phyloP scores from a whole-genome alignment of 2,113 vertebrate genomes.

The Rhinichthys klamathensis region DNA sequence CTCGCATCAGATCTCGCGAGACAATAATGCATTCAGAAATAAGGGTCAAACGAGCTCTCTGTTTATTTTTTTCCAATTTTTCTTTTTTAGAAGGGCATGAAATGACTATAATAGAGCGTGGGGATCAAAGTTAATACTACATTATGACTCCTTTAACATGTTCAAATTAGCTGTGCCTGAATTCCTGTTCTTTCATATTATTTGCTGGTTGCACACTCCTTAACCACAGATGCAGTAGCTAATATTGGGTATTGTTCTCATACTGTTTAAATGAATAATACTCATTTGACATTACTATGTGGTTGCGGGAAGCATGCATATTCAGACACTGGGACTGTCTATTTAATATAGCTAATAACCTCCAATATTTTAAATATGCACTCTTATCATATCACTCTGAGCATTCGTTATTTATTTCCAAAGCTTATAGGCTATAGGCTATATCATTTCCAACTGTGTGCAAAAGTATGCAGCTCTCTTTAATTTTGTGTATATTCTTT shows the following conservation, averaged over 20 bases:
- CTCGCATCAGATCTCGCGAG: no score
- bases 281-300: neutral
- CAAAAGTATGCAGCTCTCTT: neutral
- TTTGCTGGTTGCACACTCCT: neutral
- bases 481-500: neutral
- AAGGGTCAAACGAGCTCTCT: no score
- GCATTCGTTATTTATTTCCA: neutral
- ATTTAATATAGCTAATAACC: neutral
- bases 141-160: no score
- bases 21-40: no score
- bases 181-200: no score
- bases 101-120: no score
- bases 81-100: no score
- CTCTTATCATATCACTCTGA: no score
- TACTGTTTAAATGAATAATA: neutral
- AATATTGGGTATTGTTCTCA: neutral
- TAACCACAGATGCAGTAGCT: neutral
- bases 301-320: neutral
- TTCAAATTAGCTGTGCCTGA: no score
- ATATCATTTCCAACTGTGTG: neutral
- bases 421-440: no score
- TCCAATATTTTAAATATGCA: neutral
- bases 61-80: no score
- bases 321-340: neutral
- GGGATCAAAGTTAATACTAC: no score